Evolutionary conservation across 2,888 invertebrate species (phyloP).

Genomic region (Urechis unicinctus): DNA sequence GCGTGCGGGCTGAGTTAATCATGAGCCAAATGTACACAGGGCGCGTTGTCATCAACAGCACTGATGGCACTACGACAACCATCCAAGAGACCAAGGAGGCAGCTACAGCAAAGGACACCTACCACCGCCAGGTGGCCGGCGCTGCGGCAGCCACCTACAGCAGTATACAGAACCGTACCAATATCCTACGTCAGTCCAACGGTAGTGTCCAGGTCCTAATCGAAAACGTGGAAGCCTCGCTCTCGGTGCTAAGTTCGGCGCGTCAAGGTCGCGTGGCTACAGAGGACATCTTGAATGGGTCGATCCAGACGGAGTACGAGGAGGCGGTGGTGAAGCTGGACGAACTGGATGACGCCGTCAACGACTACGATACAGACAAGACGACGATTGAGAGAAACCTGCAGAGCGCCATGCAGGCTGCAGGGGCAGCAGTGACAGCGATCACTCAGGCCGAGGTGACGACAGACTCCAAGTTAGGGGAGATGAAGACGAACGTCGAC

Average conservation of each 20-base stretch:
- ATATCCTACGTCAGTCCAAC: not conserved
- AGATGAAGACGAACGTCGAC: too few species aligned
- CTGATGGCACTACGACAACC: not conserved
- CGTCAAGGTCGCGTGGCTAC: not conserved
- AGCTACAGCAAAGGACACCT: too few species aligned
- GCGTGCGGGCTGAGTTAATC: not conserved
- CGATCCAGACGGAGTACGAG: too few species aligned
- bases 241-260: not conserved
- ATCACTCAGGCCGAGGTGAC: too few species aligned
- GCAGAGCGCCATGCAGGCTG: too few species aligned
- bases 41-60: not conserved
- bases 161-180: not conserved
- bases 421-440: too few species aligned
- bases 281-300: not conserved
- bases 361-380: too few species aligned
- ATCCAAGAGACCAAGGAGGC: not conserved
- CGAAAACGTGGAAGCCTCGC: not conserved
- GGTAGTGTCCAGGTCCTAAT: not conserved
- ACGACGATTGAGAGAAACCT: too few species aligned
- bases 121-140: not conserved
- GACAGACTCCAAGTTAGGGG: too few species aligned
- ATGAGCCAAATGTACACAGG: not conserved
- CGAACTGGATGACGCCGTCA: too few species aligned
- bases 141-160: not conserved
- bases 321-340: too few species aligned